Conservation (phyloP, 2,888 invertebrate species). For the Coleophora deauratella region DNA sequence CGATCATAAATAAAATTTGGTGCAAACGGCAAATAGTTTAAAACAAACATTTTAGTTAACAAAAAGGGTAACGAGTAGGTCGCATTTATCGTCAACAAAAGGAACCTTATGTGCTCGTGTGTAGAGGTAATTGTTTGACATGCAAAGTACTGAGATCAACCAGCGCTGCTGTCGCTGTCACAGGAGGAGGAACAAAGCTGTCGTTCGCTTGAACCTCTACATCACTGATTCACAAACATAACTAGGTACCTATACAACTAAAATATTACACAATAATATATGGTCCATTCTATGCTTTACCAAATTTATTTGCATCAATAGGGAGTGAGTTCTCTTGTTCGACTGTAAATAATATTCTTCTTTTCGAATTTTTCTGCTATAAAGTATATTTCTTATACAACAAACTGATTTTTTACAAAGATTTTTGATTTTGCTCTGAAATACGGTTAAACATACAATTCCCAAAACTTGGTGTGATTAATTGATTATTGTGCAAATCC, state of each 20-base stretch:
- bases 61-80: conserved; percentile 49
- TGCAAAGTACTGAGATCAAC: conserved; percentile 58
- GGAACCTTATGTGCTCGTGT: conserved; percentile 36
- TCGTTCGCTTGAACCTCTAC: conserved; percentile 41
- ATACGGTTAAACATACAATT: too few species aligned
- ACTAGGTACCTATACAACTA: conserved; percentile 8
- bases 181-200: conserved; percentile 31
- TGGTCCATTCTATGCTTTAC: too few species aligned
- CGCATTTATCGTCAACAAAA: conserved; percentile 54
- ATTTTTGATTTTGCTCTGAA: too few species aligned
- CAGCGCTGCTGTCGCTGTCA: conserved; percentile 26
- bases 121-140: conserved; percentile 58
- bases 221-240: conserved; percentile 25
- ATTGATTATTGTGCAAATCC: too few species aligned
- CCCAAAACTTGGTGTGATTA: too few species aligned
- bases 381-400: too few species aligned
- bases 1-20: conserved; percentile 57
- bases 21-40: conserved; percentile 56
- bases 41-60: conserved; percentile 60
- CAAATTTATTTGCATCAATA: too few species aligned
- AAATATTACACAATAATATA: too few species aligned
- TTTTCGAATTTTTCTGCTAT: too few species aligned
- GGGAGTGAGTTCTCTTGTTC: too few species aligned
- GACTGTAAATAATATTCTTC: too few species aligned
- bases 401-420: too few species aligned